Conservation (phyloP, 2,888 invertebrate genomes). For the Pristionchus mayeri region DNA sequence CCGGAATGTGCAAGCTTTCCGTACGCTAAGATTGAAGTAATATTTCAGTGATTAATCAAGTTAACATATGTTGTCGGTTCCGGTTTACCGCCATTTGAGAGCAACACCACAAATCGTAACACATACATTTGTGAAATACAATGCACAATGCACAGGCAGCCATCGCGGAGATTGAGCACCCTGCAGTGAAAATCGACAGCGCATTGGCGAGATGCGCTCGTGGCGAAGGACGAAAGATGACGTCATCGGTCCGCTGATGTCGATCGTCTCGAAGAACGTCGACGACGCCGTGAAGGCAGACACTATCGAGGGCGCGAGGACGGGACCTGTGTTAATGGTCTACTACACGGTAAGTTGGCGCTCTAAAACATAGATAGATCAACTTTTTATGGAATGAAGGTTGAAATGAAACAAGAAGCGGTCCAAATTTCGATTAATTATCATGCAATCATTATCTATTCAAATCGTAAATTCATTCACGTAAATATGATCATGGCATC, state of each 20-base stretch:
- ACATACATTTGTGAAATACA: too few species aligned
- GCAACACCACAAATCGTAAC: too few species aligned
- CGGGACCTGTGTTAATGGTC: not conserved
- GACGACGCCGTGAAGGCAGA: not conserved
- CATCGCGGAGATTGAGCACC: not conserved
- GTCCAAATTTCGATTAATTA: too few species aligned
- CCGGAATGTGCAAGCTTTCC: not conserved
- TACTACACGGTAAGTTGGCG: not conserved
- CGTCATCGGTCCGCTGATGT: constrained; percentile 5
- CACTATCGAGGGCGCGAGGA: not conserved
- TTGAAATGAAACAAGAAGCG: too few species aligned
- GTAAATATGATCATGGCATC: too few species aligned
- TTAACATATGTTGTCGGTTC: too few species aligned
- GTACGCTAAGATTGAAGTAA: not conserved
- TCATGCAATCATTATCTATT: too few species aligned
- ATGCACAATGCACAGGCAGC: not conserved
- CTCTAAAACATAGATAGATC: too few species aligned
- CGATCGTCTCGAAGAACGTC: not conserved
- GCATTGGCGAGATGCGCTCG: not conserved
- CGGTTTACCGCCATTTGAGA: too few species aligned
- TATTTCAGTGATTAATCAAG: too few species aligned
- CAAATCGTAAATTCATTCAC: too few species aligned
- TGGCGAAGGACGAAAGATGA: not conserved
- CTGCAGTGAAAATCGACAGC: not conserved
- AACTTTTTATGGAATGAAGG: too few species aligned